These are phyloP conservation scores for Apodemia duryi DNA, from an alignment of 2,888 invertebrate genomes.

Conservation along the genomic window DNA sequence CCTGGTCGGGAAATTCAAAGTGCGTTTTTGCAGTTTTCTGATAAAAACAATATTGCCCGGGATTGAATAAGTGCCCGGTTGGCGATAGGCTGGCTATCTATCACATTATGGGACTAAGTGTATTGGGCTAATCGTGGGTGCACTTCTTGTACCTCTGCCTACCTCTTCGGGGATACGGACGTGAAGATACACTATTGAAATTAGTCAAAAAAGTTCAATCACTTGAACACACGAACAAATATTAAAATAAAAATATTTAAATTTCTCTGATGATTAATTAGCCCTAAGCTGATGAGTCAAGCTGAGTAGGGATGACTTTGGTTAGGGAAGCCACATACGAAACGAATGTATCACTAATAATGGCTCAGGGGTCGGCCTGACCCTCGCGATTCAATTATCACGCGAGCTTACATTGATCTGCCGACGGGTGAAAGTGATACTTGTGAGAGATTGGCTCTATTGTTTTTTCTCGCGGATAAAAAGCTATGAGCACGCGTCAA, in stretches of 20 bases:
- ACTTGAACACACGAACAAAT: background rate
- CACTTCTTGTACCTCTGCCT: too few relatives aligned
- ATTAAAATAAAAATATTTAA: background rate
- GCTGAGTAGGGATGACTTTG: background rate
- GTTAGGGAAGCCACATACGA: conserved; percentile 45
- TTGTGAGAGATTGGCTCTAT: conserved; percentile 77
- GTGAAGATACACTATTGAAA: too few relatives aligned
- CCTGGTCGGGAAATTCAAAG: too few relatives aligned
- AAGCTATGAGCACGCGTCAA: conserved; percentile 57
- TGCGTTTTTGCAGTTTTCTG: too few relatives aligned
- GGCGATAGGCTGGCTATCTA: too few relatives aligned
- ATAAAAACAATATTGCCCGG: too few relatives aligned
- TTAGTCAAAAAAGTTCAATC: background rate
- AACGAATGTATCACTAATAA: conserved; percentile 70
- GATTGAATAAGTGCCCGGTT: too few relatives aligned
- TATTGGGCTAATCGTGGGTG: too few relatives aligned
- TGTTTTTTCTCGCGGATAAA: conserved; percentile 79
- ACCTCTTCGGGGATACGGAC: too few relatives aligned
- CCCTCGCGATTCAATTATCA: conserved; percentile 75
- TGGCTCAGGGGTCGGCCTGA: conserved; percentile 48
- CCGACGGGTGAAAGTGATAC: conserved; percentile 75
- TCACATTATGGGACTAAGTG: too few relatives aligned
- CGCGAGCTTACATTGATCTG: conserved; percentile 63
- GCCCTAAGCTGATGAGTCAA: background rate
- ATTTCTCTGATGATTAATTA: background rate